Evolutionary conservation across 92 coral and sea anemone species (phyloP).

Genomic region (Chrysogorgia sp.): DNA sequence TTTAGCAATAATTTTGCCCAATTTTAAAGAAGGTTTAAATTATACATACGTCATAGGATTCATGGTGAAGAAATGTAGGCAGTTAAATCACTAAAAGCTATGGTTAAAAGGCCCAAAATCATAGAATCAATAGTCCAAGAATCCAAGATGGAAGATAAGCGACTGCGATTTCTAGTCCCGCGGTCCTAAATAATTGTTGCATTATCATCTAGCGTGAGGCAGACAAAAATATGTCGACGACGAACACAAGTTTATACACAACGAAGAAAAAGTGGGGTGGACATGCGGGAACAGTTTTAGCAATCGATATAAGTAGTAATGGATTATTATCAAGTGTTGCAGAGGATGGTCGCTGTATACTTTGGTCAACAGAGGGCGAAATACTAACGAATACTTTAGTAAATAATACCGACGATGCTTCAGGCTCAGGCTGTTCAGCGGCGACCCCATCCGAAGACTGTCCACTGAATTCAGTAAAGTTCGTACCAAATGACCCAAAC

Average conservation of each 20-base stretch:
- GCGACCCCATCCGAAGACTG: constrained; percentile 2
- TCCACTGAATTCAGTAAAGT: constrained; percentile 24
- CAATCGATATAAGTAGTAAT: constrained; percentile 75
- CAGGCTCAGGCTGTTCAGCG: neutral
- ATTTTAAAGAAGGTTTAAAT: neutral
- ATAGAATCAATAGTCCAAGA: neutral
- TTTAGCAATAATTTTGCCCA: neutral
- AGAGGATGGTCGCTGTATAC: constrained; percentile 73
- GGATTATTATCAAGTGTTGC: constrained; percentile 86
- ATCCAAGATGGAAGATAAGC: constrained; percentile 22
- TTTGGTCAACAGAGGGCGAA: constrained; percentile 83
- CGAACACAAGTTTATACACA: constrained; percentile 35
- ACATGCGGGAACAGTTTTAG: constrained; percentile 75
- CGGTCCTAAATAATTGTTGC: constrained; percentile 13
- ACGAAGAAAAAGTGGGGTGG: constrained; percentile 68
- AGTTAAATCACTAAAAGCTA: too few relatives aligned
- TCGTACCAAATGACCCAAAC: constrained; percentile 54
- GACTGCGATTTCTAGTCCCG: constrained; percentile 16
- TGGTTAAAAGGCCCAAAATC: too few relatives aligned
- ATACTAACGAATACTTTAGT: constrained; percentile 8
- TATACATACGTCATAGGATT: constrained; percentile 95
- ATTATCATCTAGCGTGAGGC: neutral
- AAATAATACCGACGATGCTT: neutral
- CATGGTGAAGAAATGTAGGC: constrained; percentile 51
- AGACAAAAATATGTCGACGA: neutral